Conservation (phyloP, 2,797 vertebrate species). For the Argyrosomus regius region DNA sequence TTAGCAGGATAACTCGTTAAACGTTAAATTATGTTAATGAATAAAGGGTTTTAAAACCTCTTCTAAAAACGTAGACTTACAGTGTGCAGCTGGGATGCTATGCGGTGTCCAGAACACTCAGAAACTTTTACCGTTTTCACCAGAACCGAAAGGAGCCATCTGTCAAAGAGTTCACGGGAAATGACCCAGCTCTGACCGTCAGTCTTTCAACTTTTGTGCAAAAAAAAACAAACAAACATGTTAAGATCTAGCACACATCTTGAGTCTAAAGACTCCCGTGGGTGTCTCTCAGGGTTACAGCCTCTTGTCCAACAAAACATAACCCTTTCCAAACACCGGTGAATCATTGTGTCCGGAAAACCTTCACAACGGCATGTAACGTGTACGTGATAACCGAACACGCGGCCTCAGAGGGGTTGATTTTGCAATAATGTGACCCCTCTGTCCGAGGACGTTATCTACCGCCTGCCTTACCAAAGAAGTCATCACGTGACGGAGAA, state of each 20-base stretch:
- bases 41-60: conserved; percentile 6
- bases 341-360: conserved; percentile 19
- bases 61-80: neutral
- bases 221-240: neutral
- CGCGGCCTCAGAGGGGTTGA: conserved; percentile 7
- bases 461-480: conserved; percentile 73
- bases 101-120: conserved; percentile 26
- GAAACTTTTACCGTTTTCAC: neutral
- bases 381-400: conserved; percentile 14
- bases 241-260: neutral
- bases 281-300: conserved; percentile 25
- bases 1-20: neutral
- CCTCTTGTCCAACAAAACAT: conserved; percentile 15
- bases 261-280: neutral
- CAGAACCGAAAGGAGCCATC: neutral
- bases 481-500: conserved; percentile 42
- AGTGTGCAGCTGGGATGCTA: conserved; percentile 17
- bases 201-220: conserved; percentile 7
- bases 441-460: conserved; percentile 39
- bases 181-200: conserved; percentile 9
- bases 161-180: neutral
- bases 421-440: conserved; percentile 34
- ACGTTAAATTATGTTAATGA: neutral
- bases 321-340: neutral
- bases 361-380: conserved; percentile 28